A percentile compares a stretch with the other conserved stretches of the same genome.
phyloP scores from a whole-genome alignment of 2,888 invertebrate genomes.

The Microdon myrmicae region DNA sequence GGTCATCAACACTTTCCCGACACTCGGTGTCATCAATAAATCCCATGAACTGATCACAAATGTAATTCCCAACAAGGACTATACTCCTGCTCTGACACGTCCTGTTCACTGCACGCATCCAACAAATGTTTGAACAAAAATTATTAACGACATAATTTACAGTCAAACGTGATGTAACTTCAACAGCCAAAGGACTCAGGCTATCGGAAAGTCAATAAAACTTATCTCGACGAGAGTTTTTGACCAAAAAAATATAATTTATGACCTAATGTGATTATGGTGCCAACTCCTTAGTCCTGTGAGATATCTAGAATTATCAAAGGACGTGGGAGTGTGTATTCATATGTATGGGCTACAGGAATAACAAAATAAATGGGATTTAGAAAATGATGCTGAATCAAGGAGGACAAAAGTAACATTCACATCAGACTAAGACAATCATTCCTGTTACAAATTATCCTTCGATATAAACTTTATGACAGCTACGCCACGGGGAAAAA shows the following conservation, averaged over 20 bases:
- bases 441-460: constrained; percentile 24
- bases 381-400: too few species aligned
- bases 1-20: constrained; percentile 10
- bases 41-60: constrained; percentile 19
- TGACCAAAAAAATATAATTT: constrained; percentile 44
- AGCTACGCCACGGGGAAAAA: constrained; percentile 18
- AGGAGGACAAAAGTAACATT: too few species aligned
- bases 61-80: constrained; percentile 13
- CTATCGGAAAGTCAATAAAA: constrained; percentile 40
- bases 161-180: constrained; percentile 21
- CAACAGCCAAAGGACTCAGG: constrained; percentile 2
- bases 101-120: too few species aligned
- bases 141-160: constrained; percentile 39
- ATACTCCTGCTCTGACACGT: too few species aligned
- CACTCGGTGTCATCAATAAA: constrained; percentile 15
- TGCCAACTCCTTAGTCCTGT: constrained; percentile 4
- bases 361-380: constrained; percentile 10
- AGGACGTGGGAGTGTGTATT: constrained; percentile 12
- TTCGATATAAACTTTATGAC: constrained; percentile 40
- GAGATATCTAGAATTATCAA: constrained; percentile 18
- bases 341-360: constrained; percentile 14
- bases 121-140: constrained; percentile 18
- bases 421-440: too few species aligned
- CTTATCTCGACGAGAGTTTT: constrained; percentile 41
- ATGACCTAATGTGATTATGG: constrained; percentile 40